These are phyloP conservation scores for Matsumurasca onukii DNA, from an alignment of 1,140 invertebrate species.

Conservation along the genomic window DNA sequence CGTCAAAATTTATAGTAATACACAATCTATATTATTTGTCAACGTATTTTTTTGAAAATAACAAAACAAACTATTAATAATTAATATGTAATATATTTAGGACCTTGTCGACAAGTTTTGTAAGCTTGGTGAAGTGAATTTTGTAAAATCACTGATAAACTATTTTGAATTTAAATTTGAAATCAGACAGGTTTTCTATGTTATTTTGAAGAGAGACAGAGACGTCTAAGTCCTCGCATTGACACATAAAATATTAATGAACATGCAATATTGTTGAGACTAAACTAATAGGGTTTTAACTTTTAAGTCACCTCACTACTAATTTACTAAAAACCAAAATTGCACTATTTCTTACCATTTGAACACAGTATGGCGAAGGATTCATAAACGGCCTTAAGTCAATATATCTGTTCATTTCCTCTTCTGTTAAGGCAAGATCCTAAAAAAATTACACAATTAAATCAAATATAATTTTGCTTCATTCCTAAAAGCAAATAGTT, in stretches of 20 bases:
- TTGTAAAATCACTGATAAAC: too few relatives aligned
- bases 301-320: neutral
- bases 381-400: constrained; percentile 93
- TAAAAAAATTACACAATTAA: constrained; percentile 39
- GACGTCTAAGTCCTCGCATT: too few relatives aligned
- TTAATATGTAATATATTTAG: too few relatives aligned
- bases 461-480: neutral
- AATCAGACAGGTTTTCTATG: neutral
- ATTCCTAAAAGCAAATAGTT: neutral
- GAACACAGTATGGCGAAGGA: constrained; percentile 82
- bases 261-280: neutral
- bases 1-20: too few relatives aligned
- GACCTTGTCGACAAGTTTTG: too few relatives aligned
- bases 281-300: neutral
- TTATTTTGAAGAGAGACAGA: too few relatives aligned
- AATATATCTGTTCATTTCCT: constrained; percentile 76
- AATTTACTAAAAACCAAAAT: neutral
- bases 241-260: neutral
- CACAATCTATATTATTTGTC: too few relatives aligned
- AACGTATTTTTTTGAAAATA: too few relatives aligned
- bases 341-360: constrained; percentile 57
- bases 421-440: constrained; percentile 57
- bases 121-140: too few relatives aligned
- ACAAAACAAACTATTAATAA: too few relatives aligned
- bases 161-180: too few relatives aligned